phyloP scores from a whole-genome alignment of 2,888 invertebrate species.

The Latheticus oryzae region DNA sequence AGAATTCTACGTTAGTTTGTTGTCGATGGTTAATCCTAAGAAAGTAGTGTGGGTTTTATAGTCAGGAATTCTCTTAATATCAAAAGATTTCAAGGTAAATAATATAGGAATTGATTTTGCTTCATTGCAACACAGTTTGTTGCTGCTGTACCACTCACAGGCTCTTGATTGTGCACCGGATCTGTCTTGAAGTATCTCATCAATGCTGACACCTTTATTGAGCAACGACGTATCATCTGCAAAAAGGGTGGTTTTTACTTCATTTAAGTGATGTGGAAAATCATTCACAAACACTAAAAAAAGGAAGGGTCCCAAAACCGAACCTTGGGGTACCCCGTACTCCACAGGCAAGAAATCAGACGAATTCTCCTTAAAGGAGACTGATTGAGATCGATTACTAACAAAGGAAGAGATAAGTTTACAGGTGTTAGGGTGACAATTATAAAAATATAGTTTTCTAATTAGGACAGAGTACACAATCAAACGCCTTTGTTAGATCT shows the following conservation, averaged over 20 bases:
- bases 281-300: slow-evolving; percentile 1
- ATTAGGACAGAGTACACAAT: slow-evolving; percentile 1
- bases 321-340: neutral
- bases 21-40: neutral
- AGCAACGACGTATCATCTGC: neutral
- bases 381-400: neutral
- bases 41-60: slow-evolving; percentile 1
- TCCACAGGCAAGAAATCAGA: slow-evolving; percentile 1
- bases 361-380: neutral
- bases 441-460: neutral
- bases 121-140: slow-evolving; percentile 3
- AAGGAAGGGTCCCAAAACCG: neutral
- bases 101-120: neutral
- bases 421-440: too few relatives aligned
- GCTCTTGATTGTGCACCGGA: slow-evolving; percentile 1
- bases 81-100: slow-evolving; percentile 5
- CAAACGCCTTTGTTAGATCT: slow-evolving; percentile 1
- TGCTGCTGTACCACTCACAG: slow-evolving; percentile 2
- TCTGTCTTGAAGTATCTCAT: neutral
- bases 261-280: too few relatives aligned
- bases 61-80: slow-evolving; percentile 2
- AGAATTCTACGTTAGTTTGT: slow-evolving; percentile 1
- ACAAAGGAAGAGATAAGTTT: neutral
- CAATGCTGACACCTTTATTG: neutral
- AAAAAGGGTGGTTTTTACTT: neutral